Conservation (phyloP, 92 coral and sea anemone genomes). For the Porites lobata region DNA sequence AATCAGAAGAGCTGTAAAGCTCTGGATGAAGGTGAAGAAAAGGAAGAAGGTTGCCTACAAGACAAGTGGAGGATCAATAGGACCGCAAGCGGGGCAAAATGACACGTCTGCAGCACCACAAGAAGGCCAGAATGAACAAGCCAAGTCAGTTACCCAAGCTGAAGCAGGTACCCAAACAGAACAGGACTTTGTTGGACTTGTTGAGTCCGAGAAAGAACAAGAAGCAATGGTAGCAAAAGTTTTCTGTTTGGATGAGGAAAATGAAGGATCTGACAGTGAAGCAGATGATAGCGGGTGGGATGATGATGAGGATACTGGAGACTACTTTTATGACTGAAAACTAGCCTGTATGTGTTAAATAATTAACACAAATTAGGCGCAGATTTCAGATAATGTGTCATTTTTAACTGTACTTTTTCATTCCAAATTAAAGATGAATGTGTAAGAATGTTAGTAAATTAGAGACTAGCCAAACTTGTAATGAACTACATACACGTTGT, state of each 20-base stretch:
- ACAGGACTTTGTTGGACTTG: constrained; percentile 21
- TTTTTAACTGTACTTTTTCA: constrained; percentile 21
- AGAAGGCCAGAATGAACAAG: constrained; percentile 8
- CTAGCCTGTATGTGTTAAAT: constrained; percentile 16
- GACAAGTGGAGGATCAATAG: constrained; percentile 32
- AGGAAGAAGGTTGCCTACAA: constrained; percentile 50
- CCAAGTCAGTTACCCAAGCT: constrained; percentile 33
- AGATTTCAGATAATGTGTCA: constrained; percentile 34
- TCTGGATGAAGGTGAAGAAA: constrained; percentile 59
- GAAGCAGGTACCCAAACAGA: constrained; percentile 38
- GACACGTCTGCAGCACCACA: background rate
- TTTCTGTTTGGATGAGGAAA: constrained; percentile 40
- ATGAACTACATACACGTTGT: constrained; percentile 29
- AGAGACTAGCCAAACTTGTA: background rate
- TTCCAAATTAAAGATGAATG: constrained; percentile 16
- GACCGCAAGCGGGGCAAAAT: constrained; percentile 43
- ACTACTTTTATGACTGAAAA: constrained; percentile 19
- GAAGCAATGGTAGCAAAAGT: constrained; percentile 57
- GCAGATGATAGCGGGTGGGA: constrained; percentile 58
- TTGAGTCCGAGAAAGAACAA: constrained; percentile 38
- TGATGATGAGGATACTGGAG: constrained; percentile 27
- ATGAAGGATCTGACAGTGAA: constrained; percentile 44
- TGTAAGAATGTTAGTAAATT: constrained; percentile 13
- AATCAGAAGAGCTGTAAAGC: constrained; percentile 52
- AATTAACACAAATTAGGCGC: constrained; percentile 6